Percentiles rank a stretch among this genome's conserved stretches.
Conservation (phyloP, 2,113 vertebrate genomes). For the Anoplopoma fimbria region DNA sequence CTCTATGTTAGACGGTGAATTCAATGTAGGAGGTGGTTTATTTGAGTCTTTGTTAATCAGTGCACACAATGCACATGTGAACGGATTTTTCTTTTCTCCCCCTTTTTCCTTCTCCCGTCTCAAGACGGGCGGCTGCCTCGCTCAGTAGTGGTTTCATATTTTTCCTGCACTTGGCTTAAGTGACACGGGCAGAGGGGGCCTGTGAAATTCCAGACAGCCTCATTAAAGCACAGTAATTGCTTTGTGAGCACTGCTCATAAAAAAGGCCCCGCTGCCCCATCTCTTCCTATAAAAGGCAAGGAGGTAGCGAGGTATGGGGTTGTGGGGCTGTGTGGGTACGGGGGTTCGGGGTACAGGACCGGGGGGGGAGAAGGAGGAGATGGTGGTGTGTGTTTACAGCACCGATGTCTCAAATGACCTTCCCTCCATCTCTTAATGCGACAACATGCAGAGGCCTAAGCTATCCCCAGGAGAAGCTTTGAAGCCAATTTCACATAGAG, state of each 20-base stretch:
- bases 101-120: neutral
- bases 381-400: neutral
- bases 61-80: neutral
- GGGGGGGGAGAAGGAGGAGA: neutral
- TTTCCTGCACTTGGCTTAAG: slow-evolving; percentile 48
- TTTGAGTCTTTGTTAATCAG: slow-evolving; percentile 9
- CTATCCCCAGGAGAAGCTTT: too few species aligned
- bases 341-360: neutral
- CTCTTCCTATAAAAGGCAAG: slow-evolving; percentile 48
- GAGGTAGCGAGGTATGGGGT: neutral
- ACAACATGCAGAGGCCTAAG: neutral
- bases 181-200: slow-evolving; percentile 45
- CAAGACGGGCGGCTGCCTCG: slow-evolving; percentile 6
- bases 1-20: neutral
- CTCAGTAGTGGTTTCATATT: slow-evolving; percentile 54
- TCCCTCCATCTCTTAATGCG: neutral
- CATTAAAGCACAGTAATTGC: slow-evolving; percentile 76
- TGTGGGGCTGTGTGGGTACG: too few species aligned
- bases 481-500: neutral
- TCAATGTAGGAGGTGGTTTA: neutral
- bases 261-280: slow-evolving; percentile 47
- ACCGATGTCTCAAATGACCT: slow-evolving; percentile 10
- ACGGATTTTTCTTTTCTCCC: neutral
- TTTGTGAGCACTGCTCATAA: slow-evolving; percentile 68
- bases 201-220: slow-evolving; percentile 71